Percentiles rank a stretch among this genome's conserved stretches.
phyloP scores from a whole-genome alignment of 2,113 vertebrate species.

The Merops nubicus region DNA sequence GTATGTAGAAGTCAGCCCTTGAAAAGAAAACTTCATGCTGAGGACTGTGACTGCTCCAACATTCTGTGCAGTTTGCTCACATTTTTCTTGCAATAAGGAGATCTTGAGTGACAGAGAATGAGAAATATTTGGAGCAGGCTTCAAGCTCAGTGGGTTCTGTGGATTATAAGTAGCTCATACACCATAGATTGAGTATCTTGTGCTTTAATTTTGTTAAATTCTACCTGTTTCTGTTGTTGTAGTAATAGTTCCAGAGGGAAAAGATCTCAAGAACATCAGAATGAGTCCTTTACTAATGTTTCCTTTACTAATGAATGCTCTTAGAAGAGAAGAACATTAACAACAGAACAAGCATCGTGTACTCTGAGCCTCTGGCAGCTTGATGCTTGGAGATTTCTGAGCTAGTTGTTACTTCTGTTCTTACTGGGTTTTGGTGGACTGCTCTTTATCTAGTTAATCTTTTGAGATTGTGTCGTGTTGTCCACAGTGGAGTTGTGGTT shows the following conservation, averaged over 20 bases:
- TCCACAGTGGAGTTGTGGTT: neutral
- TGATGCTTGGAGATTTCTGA: neutral
- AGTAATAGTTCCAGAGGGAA: neutral
- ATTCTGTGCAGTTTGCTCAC: neutral
- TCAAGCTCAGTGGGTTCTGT: neutral
- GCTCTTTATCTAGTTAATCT: neutral
- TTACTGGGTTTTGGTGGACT: neutral
- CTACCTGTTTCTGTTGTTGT: neutral
- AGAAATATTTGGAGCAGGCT: neutral
- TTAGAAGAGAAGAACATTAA: neutral
- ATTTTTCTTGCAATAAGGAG: neutral
- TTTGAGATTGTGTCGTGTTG: neutral
- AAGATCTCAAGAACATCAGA: neutral
- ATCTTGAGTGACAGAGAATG: neutral
- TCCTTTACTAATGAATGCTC: neutral
- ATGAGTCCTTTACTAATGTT: too few species aligned
- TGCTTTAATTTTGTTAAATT: neutral
- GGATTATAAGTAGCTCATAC: neutral
- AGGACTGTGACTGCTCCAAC: neutral
- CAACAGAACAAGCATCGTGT: neutral
- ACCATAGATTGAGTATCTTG: neutral
- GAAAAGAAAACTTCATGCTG: neutral
- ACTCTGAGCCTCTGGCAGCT: neutral
- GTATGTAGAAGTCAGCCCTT: neutral
- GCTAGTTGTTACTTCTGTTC: neutral